Conservation (phyloP, 30 jellyfish, hydroid and myxozoan species). For the Calvadosia cruxmelitensis region DNA sequence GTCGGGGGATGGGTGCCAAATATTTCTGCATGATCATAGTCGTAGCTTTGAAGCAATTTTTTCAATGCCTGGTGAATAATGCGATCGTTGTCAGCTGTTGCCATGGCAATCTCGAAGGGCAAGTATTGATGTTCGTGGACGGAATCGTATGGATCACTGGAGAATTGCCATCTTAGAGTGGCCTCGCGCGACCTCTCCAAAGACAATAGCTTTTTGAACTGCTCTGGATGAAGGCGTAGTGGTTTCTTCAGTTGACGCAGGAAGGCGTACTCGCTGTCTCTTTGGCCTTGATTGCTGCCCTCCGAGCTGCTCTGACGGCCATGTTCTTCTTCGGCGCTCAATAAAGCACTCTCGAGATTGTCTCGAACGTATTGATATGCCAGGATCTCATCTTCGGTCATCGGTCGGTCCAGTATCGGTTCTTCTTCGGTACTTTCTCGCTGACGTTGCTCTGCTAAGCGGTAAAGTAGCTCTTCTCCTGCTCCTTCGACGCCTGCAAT, state of each 20-base stretch:
- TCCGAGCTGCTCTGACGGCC: not conserved
- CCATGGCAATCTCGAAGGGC: slow-evolving; percentile 79
- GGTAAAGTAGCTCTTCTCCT: slow-evolving; percentile 90
- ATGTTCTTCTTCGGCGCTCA: not conserved
- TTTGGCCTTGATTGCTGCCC: not conserved
- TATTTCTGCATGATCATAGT: not conserved
- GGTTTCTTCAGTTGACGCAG: not conserved
- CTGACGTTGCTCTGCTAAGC: slow-evolving; percentile 76
- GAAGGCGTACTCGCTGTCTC: not conserved
- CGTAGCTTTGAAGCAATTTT: not conserved
- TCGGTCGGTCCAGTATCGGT: slow-evolving; percentile 18
- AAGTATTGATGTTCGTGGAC: slow-evolving; percentile 85
- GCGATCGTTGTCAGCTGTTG: not conserved
- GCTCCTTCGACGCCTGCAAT: slow-evolving; percentile 91
- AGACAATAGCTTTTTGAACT: slow-evolving; percentile 74
- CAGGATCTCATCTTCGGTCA: slow-evolving; percentile 44
- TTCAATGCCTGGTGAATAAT: not conserved
- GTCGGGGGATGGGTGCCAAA: not conserved
- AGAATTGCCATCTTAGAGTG: slow-evolving; percentile 90
- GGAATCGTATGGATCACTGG: slow-evolving; percentile 88
- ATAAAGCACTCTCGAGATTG: not conserved
- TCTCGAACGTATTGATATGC: slow-evolving; percentile 48
- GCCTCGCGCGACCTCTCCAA: slow-evolving; percentile 93
- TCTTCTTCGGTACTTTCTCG: slow-evolving; percentile 20
- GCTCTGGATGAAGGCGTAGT: slow-evolving; percentile 85